phyloP scores from a whole-genome alignment of 1,140 invertebrate species.

The Latrodectus geometricus region DNA sequence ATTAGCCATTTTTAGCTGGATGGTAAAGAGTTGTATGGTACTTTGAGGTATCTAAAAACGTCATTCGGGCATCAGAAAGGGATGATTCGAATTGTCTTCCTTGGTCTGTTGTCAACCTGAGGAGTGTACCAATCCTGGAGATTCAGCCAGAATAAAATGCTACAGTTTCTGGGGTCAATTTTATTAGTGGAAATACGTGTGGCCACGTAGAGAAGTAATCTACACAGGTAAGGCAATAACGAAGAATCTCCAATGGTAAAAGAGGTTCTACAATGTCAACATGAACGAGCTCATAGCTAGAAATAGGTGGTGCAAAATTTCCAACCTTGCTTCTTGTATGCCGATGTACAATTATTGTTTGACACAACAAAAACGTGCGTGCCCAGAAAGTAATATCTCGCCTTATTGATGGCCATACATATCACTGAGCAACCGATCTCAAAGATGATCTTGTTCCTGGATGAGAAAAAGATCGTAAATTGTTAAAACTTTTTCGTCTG shows the following conservation, averaged over 20 bases:
- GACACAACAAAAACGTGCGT: background rate
- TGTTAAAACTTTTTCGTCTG: too few relatives aligned
- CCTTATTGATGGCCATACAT: background rate
- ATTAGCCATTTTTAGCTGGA: too few relatives aligned
- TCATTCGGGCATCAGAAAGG: background rate
- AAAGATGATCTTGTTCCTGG: too few relatives aligned
- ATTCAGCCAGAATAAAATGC: background rate
- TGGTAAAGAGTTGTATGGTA: background rate
- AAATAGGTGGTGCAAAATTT: too few relatives aligned
- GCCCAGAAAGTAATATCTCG: background rate
- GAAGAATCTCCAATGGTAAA: background rate
- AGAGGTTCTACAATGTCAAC: background rate
- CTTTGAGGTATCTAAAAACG: background rate
- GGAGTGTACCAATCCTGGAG: background rate
- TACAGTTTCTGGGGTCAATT: background rate
- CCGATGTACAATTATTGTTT: background rate
- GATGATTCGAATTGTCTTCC: constrained; percentile 4
- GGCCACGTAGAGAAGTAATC: constrained; percentile 63
- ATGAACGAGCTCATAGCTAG: background rate
- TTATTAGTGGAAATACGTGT: constrained; percentile 68
- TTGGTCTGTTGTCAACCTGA: too few relatives aligned
- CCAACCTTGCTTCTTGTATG: background rate
- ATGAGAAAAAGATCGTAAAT: too few relatives aligned
- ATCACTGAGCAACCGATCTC: too few relatives aligned
- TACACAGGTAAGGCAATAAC: constrained; percentile 13